phyloP scores from a whole-genome alignment of 2,113 vertebrate species.

The Ciconia boyciana region DNA sequence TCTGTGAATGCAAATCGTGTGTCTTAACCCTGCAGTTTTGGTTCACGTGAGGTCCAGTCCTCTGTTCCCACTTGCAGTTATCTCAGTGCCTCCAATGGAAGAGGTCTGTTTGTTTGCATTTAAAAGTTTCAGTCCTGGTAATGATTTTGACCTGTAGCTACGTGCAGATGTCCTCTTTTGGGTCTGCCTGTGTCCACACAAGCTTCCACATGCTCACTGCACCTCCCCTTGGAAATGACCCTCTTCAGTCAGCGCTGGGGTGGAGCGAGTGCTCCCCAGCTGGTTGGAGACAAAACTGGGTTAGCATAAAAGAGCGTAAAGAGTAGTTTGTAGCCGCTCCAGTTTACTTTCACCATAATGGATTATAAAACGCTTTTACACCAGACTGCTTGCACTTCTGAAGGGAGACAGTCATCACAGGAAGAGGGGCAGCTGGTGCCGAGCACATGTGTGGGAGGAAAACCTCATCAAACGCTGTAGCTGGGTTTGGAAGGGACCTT shows the following conservation, averaged over 20 bases:
- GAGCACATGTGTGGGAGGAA: slow-evolving; percentile 36
- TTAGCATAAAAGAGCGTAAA: background rate
- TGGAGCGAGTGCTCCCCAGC: background rate
- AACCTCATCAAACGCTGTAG: background rate
- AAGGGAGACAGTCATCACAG: slow-evolving; percentile 42
- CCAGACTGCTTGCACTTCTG: slow-evolving; percentile 22
- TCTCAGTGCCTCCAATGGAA: background rate
- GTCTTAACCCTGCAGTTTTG: background rate
- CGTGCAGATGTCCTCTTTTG: background rate
- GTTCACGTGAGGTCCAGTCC: background rate
- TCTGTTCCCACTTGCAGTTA: background rate
- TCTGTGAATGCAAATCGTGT: background rate
- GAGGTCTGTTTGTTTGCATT: background rate
- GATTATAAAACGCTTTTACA: slow-evolving; percentile 5
- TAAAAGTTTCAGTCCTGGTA: background rate
- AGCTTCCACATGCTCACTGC: background rate
- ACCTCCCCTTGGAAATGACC: background rate
- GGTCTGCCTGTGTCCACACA: background rate
- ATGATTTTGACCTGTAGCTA: background rate
- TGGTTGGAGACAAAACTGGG: background rate
- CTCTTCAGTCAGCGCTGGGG: background rate
- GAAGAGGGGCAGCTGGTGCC: slow-evolving; percentile 47
- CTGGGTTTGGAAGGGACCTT: slow-evolving; percentile 41
- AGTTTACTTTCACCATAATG: background rate
- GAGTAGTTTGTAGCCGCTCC: background rate